A percentile compares a stretch with the other conserved stretches of the same genome.
These are phyloP conservation scores for Thymelicus lineola DNA, from an alignment of 2,888 invertebrate species.

Conservation along the genomic window DNA sequence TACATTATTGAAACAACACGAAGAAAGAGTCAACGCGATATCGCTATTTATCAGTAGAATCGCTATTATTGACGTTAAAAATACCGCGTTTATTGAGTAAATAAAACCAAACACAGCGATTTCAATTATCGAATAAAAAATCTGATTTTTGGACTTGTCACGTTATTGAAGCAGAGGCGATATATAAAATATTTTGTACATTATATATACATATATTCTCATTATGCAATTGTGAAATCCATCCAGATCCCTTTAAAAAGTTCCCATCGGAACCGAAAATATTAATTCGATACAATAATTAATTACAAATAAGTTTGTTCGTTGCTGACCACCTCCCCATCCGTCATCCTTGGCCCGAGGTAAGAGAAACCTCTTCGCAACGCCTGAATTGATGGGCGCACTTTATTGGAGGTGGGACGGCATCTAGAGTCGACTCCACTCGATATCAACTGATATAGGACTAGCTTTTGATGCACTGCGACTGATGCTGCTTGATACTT, in stretches of 20 bases:
- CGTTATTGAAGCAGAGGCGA: too few relatives aligned
- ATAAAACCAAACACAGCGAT: too few relatives aligned
- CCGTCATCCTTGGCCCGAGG: conserved; percentile 51
- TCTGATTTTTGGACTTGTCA: too few relatives aligned
- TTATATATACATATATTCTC: background rate
- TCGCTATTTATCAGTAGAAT: too few relatives aligned
- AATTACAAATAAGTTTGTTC: conserved; percentile 41
- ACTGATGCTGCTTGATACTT: conserved; percentile 54
- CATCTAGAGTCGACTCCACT: conserved; percentile 63
- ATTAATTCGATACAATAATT: conserved; percentile 40
- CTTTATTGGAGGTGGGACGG: conserved; percentile 75
- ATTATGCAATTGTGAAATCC: background rate
- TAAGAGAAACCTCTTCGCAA: conserved; percentile 37
- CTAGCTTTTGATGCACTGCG: conserved; percentile 56
- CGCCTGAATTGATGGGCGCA: conserved; percentile 69
- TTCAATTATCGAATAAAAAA: too few relatives aligned
- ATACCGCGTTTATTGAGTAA: too few relatives aligned
- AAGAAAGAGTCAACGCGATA: too few relatives aligned
- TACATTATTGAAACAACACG: too few relatives aligned
- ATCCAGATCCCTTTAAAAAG: background rate
- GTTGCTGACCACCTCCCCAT: conserved; percentile 49
- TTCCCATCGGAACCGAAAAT: conserved; percentile 7
- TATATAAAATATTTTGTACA: too few relatives aligned
- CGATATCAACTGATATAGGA: conserved; percentile 76
- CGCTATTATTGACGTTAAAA: too few relatives aligned